These are phyloP conservation scores for Ganaspis brasiliensis DNA, from an alignment of 2,888 invertebrate genomes.

Conservation along the genomic window DNA sequence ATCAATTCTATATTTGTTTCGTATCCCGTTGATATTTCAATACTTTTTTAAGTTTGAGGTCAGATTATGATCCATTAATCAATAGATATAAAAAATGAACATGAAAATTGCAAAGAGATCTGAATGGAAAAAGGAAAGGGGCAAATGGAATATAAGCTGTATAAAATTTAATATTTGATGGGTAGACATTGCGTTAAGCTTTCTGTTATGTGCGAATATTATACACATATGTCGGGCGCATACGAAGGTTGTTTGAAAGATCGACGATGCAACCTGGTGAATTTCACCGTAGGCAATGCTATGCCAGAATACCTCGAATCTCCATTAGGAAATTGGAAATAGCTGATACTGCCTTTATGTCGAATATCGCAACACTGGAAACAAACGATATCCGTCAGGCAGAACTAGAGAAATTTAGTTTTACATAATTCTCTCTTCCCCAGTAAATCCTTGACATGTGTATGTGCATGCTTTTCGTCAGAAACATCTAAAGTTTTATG, in stretches of 20 bases:
- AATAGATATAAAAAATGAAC: not conserved
- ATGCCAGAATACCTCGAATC: constrained; percentile 27
- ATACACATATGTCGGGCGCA: not conserved
- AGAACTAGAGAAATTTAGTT: not conserved
- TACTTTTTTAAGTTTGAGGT: too few relatives aligned
- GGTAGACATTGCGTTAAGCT: not conserved
- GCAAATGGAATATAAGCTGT: not conserved
- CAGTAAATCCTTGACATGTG: not conserved
- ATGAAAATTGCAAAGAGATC: not conserved
- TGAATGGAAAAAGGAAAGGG: not conserved
- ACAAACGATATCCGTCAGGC: constrained; percentile 26
- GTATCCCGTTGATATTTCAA: too few relatives aligned
- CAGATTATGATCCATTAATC: too few relatives aligned
- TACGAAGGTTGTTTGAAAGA: not conserved
- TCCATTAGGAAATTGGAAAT: constrained; percentile 57
- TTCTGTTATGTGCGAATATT: not conserved
- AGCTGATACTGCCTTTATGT: constrained; percentile 41
- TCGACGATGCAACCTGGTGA: not conserved
- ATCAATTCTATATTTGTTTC: too few relatives aligned
- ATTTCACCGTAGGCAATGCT: constrained; percentile 16
- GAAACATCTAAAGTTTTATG: not conserved
- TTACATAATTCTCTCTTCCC: not conserved
- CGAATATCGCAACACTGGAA: constrained; percentile 19
- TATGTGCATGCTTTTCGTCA: not conserved
- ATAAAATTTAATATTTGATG: not conserved